Percentiles rank a stretch among this genome's conserved stretches.
phyloP scores from a whole-genome alignment of 2,797 vertebrate species.

The Pipistrellus nathusii region DNA sequence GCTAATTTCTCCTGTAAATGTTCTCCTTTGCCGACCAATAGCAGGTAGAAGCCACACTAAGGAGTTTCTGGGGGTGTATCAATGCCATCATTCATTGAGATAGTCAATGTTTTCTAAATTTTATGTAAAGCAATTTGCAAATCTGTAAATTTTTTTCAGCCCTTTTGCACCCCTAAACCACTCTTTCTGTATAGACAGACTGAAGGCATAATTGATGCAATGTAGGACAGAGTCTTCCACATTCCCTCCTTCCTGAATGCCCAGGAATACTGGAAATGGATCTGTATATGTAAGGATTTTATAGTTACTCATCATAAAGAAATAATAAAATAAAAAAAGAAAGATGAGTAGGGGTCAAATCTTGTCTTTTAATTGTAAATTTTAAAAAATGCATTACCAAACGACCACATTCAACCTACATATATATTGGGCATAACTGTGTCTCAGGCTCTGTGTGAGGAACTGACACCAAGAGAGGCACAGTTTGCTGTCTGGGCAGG shows the following conservation, averaged over 20 bases:
- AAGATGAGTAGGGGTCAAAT: not conserved
- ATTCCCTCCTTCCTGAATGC: not conserved
- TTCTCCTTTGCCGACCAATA: not conserved
- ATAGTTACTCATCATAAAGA: not conserved
- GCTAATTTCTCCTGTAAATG: not conserved
- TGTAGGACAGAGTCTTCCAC: not conserved
- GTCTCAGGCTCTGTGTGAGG: not conserved
- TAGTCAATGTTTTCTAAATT: not conserved
- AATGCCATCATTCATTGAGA: not conserved
- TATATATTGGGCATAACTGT: not conserved
- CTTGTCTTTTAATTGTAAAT: slow-evolving; percentile 2
- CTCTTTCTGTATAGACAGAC: not conserved
- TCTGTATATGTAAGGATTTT: not conserved
- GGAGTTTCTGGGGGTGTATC: not conserved
- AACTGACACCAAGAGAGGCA: not conserved
- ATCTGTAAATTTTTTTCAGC: not conserved
- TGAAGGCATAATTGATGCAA: not conserved
- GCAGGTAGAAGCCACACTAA: not conserved
- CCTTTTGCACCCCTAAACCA: not conserved
- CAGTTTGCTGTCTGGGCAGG: not conserved
- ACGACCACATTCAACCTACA: not conserved
- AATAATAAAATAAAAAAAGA: slow-evolving; percentile 39
- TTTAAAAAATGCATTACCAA: not conserved
- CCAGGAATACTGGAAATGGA: not conserved
- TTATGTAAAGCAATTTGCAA: not conserved